phyloP scores from a whole-genome alignment of 2,888 invertebrate genomes.

The Ochlodes sylvanus region DNA sequence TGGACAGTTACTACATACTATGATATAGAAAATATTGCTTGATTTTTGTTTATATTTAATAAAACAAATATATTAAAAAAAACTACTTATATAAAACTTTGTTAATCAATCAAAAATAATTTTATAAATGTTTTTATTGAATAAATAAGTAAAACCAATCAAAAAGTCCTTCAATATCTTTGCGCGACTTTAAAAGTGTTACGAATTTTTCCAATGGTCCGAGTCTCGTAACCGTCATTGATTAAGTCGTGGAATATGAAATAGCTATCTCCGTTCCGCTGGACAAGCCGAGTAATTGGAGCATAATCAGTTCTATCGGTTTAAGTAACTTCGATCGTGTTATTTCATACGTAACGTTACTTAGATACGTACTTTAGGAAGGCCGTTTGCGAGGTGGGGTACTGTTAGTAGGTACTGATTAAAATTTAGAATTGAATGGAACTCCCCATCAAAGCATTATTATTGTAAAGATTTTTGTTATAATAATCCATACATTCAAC shows the following conservation, averaged over 20 bases:
- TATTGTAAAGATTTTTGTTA: too few species aligned
- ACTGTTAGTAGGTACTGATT: too few species aligned
- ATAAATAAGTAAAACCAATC: background rate
- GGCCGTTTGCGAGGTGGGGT: background rate
- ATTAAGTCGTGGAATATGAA: conserved; percentile 41
- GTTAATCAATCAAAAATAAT: too few species aligned
- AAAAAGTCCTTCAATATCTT: background rate
- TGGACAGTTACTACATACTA: too few species aligned
- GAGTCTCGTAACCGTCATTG: conserved; percentile 24
- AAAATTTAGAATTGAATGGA: too few species aligned
- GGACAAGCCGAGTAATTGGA: conserved; percentile 67
- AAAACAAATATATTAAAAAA: too few species aligned
- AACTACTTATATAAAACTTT: too few species aligned
- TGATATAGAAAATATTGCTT: too few species aligned
- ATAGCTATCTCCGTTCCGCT: conserved; percentile 60
- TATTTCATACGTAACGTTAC: conserved; percentile 39
- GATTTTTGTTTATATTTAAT: too few species aligned
- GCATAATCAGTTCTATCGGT: conserved; percentile 63
- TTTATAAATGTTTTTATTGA: background rate
- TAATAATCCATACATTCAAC: too few species aligned
- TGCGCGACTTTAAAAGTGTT: conserved; percentile 21
- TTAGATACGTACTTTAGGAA: conserved; percentile 4
- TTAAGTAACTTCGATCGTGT: conserved; percentile 47
- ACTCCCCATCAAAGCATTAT: too few species aligned
- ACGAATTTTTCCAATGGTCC: conserved; percentile 23